Evolutionary conservation across 2,113 vertebrate genomes (phyloP), one percentile per base, ranked within the genome.

Genomic region (Cardinalis cardinalis): DNA sequence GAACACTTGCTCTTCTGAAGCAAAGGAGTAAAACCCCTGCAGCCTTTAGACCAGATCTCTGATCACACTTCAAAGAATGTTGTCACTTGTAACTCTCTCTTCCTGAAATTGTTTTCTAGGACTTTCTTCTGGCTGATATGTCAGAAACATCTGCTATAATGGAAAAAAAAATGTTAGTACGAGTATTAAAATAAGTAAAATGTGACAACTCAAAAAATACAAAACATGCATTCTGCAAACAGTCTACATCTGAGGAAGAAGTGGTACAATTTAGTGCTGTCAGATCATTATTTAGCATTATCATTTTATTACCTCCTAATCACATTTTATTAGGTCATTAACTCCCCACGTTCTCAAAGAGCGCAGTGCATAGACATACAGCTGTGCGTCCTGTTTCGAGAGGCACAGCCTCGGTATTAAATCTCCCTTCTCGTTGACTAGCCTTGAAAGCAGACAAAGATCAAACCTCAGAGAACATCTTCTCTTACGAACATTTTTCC

Each of bases 401-500:
- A 87, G 43, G 25, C 25, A 59, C 19, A 31, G 29, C 28, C 48
- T 41, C 25, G 18, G 51, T 7, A 40, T 24, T 43, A 32, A 43
- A 44, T 24, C 23, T 17, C 16, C 32, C 16, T 51, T 36, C 36
- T 36, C 6, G 17, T 3, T 18, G 48, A 17, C 7, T 4, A 19
- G 16, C 16, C 17, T 25, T 55, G 84, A 49, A 13, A 36, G 49
- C 25, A 43, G 31, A 21, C 34, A 18, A 36, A 36, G 66, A 6
- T 5, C 32, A 28, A 43, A 14, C 31, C 19, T 2, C 14, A 13
- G 25, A 32, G 34, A 21, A 15, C 31, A 10, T 2, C 10, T 14
- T 34, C 13, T 26, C 9, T 3, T 0, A 20, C 14, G 38, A 34
- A 25, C 7, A 1, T 5, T 2, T 29, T 25, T 11, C 40, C 55